Conservation (phyloP, 1,140 invertebrate genomes). For the Lysiphlebus fabarum region DNA sequence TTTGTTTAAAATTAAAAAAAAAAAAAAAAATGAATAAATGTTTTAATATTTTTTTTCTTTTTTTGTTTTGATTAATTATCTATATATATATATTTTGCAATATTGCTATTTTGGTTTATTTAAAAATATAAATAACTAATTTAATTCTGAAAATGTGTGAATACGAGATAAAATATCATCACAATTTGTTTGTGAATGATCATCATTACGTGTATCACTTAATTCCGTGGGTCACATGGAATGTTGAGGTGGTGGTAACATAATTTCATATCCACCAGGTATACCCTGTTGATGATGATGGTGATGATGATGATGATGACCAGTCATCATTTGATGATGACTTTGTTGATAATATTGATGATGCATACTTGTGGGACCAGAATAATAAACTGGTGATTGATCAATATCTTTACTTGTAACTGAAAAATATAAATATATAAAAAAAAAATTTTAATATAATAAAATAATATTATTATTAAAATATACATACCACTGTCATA, state of each 20-base stretch:
- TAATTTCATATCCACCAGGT: slow-evolving; percentile 49
- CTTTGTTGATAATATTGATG: slow-evolving; percentile 52
- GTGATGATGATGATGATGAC: slow-evolving; percentile 39
- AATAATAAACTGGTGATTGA: slow-evolving; percentile 48
- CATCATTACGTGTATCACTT: slow-evolving; percentile 30
- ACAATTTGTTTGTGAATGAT: slow-evolving; percentile 23
- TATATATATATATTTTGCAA: no score
- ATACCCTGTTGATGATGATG: slow-evolving; percentile 49
- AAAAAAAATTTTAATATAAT: no score
- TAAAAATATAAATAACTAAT: background rate
- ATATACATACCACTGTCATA: slow-evolving; percentile 51
- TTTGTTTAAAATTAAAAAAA: no score
- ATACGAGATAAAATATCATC: slow-evolving; percentile 35
- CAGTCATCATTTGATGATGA: slow-evolving; percentile 49
- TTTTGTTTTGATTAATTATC: no score
- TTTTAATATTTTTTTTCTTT: no score
- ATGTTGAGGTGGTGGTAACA: slow-evolving; percentile 49
- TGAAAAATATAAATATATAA: no score
- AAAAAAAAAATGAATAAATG: no score
- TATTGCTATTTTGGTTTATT: background rate
- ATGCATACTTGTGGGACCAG: slow-evolving; percentile 49
- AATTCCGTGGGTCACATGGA: slow-evolving; percentile 50
- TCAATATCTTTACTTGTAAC: slow-evolving; percentile 48
- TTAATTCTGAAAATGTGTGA: slow-evolving; percentile 36
- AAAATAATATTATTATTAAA: no score